phyloP scores from a whole-genome alignment of 2,113 vertebrate genomes.

The Tiliqua scincoides region DNA sequence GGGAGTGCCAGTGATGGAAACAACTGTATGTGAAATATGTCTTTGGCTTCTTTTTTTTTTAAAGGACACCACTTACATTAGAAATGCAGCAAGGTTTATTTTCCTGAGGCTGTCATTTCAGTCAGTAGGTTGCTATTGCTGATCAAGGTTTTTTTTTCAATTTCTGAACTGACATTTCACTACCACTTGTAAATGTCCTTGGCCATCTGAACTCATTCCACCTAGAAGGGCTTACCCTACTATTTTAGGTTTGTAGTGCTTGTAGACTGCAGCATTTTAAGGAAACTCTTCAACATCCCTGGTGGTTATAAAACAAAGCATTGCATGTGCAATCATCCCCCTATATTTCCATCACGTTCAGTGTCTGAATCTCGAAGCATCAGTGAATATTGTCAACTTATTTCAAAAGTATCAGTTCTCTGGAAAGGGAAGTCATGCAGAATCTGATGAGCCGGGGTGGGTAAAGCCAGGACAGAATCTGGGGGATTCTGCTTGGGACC shows the following conservation, averaged over 20 bases:
- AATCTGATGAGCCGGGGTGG: background rate
- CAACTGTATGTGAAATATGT: background rate
- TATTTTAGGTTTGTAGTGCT: background rate
- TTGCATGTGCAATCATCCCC: background rate
- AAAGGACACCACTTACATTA: fast-evolving
- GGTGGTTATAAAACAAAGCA: background rate
- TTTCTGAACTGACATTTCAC: background rate
- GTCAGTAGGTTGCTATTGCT: background rate
- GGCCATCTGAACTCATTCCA: background rate
- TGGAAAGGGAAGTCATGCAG: background rate
- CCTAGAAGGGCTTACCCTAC: background rate
- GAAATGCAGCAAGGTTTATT: background rate
- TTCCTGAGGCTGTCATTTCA: background rate
- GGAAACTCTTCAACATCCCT: background rate
- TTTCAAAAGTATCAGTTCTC: background rate
- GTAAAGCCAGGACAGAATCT: background rate
- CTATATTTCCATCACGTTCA: background rate
- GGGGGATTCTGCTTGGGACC: background rate
- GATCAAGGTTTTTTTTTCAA: background rate
- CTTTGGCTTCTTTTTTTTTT: fast-evolving
- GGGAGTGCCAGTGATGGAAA: too few relatives aligned
- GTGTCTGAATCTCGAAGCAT: background rate
- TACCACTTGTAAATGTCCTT: background rate
- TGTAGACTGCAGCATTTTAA: fast-evolving
- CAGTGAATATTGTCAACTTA: background rate